Evolutionary conservation across 2,797 vertebrate species (phyloP).

Genomic region (Paguma larvata): DNA sequence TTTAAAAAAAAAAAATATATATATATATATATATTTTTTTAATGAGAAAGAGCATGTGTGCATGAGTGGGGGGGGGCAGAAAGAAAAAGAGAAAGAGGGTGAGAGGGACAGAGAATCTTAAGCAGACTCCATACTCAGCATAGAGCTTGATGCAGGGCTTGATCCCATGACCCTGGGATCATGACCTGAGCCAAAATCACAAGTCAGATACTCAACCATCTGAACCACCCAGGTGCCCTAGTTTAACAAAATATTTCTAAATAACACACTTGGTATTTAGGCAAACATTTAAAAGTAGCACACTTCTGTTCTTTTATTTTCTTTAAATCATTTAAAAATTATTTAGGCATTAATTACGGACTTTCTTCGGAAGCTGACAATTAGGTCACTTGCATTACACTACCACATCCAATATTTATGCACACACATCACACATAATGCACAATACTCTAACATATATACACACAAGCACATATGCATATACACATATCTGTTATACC

Average conservation of each 20-base stretch:
- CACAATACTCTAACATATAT: not conserved
- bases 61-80: too few relatives aligned
- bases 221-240: too few relatives aligned
- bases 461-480: not conserved
- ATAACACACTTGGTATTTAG: not conserved
- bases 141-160: too few relatives aligned
- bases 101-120: too few relatives aligned
- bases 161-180: too few relatives aligned
- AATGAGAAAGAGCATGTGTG: too few relatives aligned
- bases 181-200: too few relatives aligned
- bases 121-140: too few relatives aligned
- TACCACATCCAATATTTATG: not conserved
- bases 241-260: not conserved
- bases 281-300: not conserved
- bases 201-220: too few relatives aligned
- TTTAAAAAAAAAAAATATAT: not conserved
- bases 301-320: not conserved
- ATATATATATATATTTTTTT: too few relatives aligned
- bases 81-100: too few relatives aligned
- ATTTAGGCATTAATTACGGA: not conserved
- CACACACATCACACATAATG: not conserved
- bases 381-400: not conserved
- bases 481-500: not conserved
- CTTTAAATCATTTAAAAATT: not conserved
- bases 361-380: not conserved